Evolutionary conservation across 2,113 vertebrate genomes (phyloP).

Genomic region (Daphoenositta chrysoptera): DNA sequence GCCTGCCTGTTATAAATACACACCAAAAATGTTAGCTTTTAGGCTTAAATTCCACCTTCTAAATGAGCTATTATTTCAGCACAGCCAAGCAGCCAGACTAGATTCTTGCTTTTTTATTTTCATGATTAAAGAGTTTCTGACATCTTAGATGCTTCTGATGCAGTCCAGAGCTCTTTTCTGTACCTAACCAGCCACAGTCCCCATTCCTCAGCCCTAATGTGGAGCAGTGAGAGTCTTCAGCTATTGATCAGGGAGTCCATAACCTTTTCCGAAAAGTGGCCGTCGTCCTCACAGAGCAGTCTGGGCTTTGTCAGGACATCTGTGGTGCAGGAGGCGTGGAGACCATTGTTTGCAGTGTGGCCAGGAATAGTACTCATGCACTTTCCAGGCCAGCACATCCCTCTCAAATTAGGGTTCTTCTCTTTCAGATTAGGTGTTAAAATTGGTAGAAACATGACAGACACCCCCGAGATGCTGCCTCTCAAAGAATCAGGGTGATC

Average conservation of each 20-base stretch:
- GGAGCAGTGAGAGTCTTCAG: neutral
- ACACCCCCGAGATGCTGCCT: neutral
- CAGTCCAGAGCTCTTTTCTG: neutral
- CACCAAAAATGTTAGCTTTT: constrained; percentile 21
- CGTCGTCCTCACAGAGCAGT: neutral
- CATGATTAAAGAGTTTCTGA: constrained; percentile 9
- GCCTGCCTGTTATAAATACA: neutral
- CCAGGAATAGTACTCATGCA: fast-evolving
- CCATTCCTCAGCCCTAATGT: neutral
- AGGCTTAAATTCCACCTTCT: constrained; percentile 15
- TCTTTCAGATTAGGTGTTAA: neutral
- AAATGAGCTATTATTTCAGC: constrained; percentile 33
- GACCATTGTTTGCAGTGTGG: neutral
- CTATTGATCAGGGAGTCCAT: neutral
- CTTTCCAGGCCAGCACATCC: neutral
- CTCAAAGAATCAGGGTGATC: neutral
- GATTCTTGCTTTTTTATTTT: neutral
- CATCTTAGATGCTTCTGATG: neutral
- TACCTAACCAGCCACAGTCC: neutral
- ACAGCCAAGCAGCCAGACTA: neutral
- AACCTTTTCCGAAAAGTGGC: neutral
- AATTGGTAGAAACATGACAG: neutral
- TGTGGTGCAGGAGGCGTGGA: neutral
- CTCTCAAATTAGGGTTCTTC: neutral
- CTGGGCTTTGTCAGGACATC: neutral